A percentile compares a stretch with the other conserved stretches of the same genome.
Conservation (phyloP, 1,140 invertebrate genomes). For the Coboldia fuscipes region DNA sequence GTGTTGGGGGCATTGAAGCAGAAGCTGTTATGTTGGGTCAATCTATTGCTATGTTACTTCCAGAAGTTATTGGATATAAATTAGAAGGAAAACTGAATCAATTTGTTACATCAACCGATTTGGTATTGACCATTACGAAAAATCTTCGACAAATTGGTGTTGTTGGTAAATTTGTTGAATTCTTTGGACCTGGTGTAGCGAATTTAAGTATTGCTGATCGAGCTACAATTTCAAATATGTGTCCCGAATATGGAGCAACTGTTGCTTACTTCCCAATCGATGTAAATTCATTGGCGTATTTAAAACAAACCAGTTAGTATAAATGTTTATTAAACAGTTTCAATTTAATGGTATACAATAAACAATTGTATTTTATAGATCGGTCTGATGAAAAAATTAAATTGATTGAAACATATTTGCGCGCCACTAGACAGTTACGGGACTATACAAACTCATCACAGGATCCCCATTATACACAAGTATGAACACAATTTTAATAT, state of each 20-base stretch:
- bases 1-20: slow-evolving; percentile 53
- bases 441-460: slow-evolving; percentile 56
- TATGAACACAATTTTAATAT: slow-evolving; percentile 9
- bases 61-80: slow-evolving; percentile 89
- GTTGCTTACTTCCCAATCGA: slow-evolving; percentile 93
- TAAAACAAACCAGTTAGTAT: slow-evolving; percentile 67
- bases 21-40: slow-evolving; percentile 88
- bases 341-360: neutral
- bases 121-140: slow-evolving; percentile 96
- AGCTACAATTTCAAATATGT: slow-evolving; percentile 92
- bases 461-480: slow-evolving; percentile 74
- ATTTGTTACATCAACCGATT: slow-evolving; percentile 88
- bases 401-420: slow-evolving; percentile 67
- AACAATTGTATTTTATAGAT: slow-evolving; percentile 29
- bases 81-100: slow-evolving; percentile 59
- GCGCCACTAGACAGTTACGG: slow-evolving; percentile 58
- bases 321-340: neutral
- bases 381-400: slow-evolving; percentile 62
- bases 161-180: slow-evolving; percentile 97
- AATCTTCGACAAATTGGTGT: slow-evolving; percentile 84
- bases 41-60: slow-evolving; percentile 88
- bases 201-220: slow-evolving; percentile 86
- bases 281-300: slow-evolving; percentile 59
- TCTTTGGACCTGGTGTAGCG: slow-evolving; percentile 82
- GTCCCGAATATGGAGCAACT: slow-evolving; percentile 93